Conservation (phyloP, 2,113 vertebrate species). For the Pongo abelii region DNA sequence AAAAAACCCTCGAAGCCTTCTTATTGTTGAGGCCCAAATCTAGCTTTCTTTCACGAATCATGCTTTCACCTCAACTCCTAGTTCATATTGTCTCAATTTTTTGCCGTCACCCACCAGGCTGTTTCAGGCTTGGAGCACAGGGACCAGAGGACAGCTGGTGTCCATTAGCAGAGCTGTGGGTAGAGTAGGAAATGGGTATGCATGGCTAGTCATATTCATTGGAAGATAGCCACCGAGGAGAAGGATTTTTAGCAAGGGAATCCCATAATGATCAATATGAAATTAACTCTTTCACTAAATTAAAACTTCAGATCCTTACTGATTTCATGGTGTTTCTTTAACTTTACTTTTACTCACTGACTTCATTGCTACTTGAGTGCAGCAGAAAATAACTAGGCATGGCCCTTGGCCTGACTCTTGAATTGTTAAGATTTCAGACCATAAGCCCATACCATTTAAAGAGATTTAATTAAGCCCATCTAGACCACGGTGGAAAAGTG, state of each 20-base stretch:
- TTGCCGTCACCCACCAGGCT: accelerated
- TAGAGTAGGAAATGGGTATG: neutral
- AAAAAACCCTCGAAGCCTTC: neutral
- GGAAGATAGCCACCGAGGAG: neutral
- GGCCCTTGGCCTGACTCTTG: neutral
- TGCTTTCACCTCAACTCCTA: neutral
- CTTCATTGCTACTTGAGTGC: neutral
- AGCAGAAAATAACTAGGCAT: neutral
- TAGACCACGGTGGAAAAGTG: neutral
- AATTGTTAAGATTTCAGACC: neutral
- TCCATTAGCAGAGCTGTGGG: neutral
- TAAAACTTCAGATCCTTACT: neutral
- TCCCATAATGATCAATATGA: neutral
- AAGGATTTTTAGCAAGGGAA: neutral
- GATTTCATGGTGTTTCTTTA: neutral
- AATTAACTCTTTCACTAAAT: neutral
- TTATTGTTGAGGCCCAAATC: neutral
- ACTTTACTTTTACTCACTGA: neutral
- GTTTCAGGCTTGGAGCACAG: neutral
- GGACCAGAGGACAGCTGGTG: accelerated
- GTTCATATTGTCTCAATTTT: neutral
- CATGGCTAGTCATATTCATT: accelerated
- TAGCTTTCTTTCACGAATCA: neutral
- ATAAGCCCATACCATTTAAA: neutral
- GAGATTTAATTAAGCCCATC: neutral